Base-by-base conservation (phyloP, 2,888 invertebrate genomes). In the Stictocephala bisonia region DNA sequence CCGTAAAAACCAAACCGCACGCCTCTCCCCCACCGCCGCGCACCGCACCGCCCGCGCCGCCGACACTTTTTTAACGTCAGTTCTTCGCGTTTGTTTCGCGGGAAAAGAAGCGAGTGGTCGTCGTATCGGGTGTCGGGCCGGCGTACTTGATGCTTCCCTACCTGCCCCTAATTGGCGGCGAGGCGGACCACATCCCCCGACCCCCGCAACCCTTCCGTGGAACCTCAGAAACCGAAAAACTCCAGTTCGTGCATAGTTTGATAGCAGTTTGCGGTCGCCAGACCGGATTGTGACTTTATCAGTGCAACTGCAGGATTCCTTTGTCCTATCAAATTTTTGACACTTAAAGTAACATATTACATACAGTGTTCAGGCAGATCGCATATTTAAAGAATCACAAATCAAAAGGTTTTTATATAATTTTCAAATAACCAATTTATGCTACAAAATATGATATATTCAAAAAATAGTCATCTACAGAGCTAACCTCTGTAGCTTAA, bases 161-260 rank as follows among this genome's bases (percentile, higher is more conserved):
- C 75, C 74, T 66, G 29, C 60, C 77, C 75, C 76, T 78, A 78
- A 79, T 78, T 78, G 78, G 79, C 77, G 77, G 78, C 74, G 74
- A 75, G 76, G 74, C 68, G 73, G 26, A 72, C 72, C 58, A 68
- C 64, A 69, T 18, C 72, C 69, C 69, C 51, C 26, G 24, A 66
- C 67, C 58, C 71, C 44, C 56, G 56, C 67, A 48, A 20, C 22
- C 29, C 56, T 35, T 15, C 66, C 53, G 4, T 44, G n/a, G 27
- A 64, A 73, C 44, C 68, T 69, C 44, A 73, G 69, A 73, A 73
- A 68, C 51, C 40, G 44, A 40, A 24, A 22, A 44, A 64, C 26
- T 64, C 27, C 41, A 64, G 64, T 64, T 64, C 64, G 41, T 44
- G 64, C 64, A 64, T 64, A 64, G 64, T 64, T 64, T 64, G 41